Base-by-base conservation (phyloP, 2,113 vertebrate species). In the Melanocharis versteri region DNA sequence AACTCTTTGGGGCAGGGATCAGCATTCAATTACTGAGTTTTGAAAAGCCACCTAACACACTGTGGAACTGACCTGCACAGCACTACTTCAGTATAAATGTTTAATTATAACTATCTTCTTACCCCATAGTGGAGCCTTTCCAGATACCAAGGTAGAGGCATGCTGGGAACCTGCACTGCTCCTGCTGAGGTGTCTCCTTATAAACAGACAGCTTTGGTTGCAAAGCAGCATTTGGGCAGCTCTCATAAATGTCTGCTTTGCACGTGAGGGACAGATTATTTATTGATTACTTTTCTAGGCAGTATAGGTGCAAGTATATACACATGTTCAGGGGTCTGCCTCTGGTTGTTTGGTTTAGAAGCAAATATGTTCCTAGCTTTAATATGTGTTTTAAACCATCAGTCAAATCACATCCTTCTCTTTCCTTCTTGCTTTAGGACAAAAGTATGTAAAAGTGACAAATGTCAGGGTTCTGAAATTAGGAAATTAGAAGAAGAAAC, bases 41-140 rank as follows among this genome's bases (percentile, higher is more conserved):
- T 78, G 95, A 95, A 95, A 96, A 95, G 88, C 65, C 91, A 91
- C 81, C 85, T 95, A 93, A 81, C 90, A 92, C 76, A 83, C 21
- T 78, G 90, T 93, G 78, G 92, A 90, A 45, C 88, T 71, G 31
- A 97, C 92, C 90, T 95, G 83, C 82, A 83, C 76, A 13, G 83
- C 85, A 78, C 79, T 86, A 68, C 85, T 76, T 94, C 71, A 56
- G 28, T 83, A 96, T 96, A 93, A 97, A 96, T 96, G 90, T 96
- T 97, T 96, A 95, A 97, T 96, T 94, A 45, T 64, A 90, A 95
- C 93, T 96, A 94, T 96, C 95, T 91, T 60, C 90, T 95, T 97
- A 90, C 92, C 23, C 86, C 18, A 6, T 44, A 40, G 76, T 40
- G 69, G 69, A 95, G 65, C 62, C 45, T 87, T 90, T 94, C 77